Evolutionary conservation across 2,113 vertebrate species (phyloP).

Genomic region (Noctilio leporinus): DNA sequence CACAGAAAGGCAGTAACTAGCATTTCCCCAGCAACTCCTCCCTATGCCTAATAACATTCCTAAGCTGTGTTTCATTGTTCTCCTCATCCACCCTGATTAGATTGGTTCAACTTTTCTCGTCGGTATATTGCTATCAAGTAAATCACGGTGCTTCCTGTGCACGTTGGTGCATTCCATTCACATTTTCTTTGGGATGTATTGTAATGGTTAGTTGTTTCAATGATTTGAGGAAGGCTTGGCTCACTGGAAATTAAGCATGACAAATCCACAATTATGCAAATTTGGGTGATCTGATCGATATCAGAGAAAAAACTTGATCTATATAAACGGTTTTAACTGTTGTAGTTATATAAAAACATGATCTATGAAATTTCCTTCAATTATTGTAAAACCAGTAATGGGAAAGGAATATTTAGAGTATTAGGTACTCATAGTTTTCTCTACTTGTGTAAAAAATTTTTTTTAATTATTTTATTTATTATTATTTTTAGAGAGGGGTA

Average conservation of each 20-base stretch:
- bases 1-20: background rate
- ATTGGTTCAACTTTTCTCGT: background rate
- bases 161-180: background rate
- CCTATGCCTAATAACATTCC: background rate
- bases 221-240: background rate
- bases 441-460: background rate
- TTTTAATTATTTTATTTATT: too few relatives aligned
- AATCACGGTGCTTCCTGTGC: fast-evolving
- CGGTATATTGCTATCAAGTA: background rate
- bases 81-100: background rate
- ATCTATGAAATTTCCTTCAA: background rate
- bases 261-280: background rate
- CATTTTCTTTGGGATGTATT: background rate
- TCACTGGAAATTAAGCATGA: background rate
- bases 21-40: background rate
- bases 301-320: background rate
- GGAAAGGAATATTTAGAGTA: background rate
- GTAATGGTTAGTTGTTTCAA: background rate
- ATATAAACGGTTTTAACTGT: background rate
- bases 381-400: constrained; percentile 2
- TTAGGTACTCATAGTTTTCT: background rate
- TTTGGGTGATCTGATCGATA: background rate
- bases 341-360: background rate
- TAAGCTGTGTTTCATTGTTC: background rate
- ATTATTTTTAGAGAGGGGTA: too few relatives aligned